A percentile compares a stretch with the other conserved stretches of the same genome.
Evolutionary conservation across 2,797 vertebrate species (phyloP).

Genomic region (Anolis apletophallus): DNA sequence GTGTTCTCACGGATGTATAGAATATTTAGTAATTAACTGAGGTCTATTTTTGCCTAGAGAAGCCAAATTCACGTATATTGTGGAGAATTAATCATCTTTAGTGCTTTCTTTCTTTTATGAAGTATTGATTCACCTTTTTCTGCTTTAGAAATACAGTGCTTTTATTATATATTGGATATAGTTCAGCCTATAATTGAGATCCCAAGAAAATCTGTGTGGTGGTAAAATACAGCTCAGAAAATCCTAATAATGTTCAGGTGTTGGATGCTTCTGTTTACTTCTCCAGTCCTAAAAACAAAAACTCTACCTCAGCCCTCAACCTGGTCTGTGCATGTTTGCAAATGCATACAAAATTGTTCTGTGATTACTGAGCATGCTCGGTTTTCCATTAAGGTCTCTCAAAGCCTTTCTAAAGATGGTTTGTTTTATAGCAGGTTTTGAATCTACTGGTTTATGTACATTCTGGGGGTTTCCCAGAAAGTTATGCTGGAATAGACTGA

Average conservation of each 20-base stretch:
- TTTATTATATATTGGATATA: constrained; percentile 44
- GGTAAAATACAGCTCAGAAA: neutral
- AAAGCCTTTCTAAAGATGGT: neutral
- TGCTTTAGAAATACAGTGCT: constrained; percentile 46
- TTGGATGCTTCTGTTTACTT: neutral
- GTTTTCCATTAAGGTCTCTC: neutral
- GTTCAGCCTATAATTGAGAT: constrained; percentile 27
- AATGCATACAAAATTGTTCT: too few relatives aligned
- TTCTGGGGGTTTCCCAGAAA: neutral
- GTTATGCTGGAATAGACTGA: neutral
- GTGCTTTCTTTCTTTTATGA: constrained; percentile 58
- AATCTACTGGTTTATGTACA: neutral
- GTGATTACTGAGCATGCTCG: neutral
- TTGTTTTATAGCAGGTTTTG: neutral
- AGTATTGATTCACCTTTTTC: constrained; percentile 69
- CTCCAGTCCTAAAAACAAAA: neutral
- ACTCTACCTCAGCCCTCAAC: too few relatives aligned
- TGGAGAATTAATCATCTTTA: constrained; percentile 75
- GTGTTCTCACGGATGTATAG: constrained; percentile 56
- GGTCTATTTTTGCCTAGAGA: constrained; percentile 61
- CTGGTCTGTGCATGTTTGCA: too few relatives aligned
- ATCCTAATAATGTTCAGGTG: neutral
- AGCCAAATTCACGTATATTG: constrained; percentile 60
- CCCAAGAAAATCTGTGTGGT: neutral
- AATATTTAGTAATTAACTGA: constrained; percentile 65